Evolutionary conservation across 2,888 invertebrate species (phyloP).

Genomic region (Pristionchus japonicus): DNA sequence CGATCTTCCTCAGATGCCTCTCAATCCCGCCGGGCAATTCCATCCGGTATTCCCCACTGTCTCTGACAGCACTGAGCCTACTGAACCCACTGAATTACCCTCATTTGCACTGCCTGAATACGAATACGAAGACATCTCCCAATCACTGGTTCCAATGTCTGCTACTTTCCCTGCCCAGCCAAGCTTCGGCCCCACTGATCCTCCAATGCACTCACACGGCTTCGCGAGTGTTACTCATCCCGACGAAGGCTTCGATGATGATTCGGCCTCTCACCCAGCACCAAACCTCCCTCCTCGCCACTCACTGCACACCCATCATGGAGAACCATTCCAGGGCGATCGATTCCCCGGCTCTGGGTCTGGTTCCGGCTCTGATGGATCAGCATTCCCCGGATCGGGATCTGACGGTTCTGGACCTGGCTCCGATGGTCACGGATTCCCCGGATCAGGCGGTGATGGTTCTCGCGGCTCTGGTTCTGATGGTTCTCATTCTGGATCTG

Average conservation of each 20-base stretch:
- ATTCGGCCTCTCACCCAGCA: background rate
- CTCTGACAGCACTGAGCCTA: too few species aligned
- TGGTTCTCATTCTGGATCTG: background rate
- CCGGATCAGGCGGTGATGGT: background rate
- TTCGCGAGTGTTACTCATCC: conserved; percentile 6
- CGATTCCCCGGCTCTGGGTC: background rate
- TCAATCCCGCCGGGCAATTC: background rate
- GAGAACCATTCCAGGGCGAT: background rate
- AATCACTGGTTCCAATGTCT: background rate
- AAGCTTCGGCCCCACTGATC: background rate
- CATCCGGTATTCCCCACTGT: background rate
- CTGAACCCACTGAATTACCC: background rate
- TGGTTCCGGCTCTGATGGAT: background rate
- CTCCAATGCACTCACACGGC: background rate
- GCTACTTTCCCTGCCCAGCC: background rate
- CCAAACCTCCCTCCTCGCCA: background rate
- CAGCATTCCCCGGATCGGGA: background rate
- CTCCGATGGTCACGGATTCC: conserved; percentile 19
- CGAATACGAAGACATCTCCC: background rate
- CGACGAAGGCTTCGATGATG: background rate
- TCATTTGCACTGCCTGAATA: background rate
- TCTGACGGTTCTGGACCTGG: conserved; percentile 23
- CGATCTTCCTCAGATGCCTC: conserved; percentile 12
- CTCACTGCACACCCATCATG: background rate
- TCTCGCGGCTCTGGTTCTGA: conserved; percentile 8